Evolutionary conservation across 2,888 invertebrate genomes (phyloP), one percentile per base, ranked within the genome.

Genomic region (Hermodice carunculata): DNA sequence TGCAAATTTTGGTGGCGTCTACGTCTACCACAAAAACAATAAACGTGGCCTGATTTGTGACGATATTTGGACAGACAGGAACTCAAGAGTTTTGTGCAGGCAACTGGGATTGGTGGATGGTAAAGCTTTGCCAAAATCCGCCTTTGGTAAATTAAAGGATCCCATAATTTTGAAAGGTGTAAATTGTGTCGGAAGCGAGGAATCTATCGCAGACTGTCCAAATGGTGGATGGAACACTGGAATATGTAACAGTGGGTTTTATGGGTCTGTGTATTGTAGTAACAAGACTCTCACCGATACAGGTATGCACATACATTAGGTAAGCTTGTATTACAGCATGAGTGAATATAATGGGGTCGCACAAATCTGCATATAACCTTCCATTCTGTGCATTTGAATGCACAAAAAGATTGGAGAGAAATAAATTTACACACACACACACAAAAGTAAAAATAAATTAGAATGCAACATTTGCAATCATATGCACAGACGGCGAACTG

Each of bases 231-330:
- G n/a, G 22, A n/a, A 44, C 1, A 54, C 51, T 32, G 19, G 6
- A 29, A 52, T 24, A 17, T 60, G 60, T 22, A 11, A 17, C 31
- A 40, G 28, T 31, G 51, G 14, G 43, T 43, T 14, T 19, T 60
- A 60, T 17, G 60, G 42, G 22, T 46, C 46, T 2, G 60, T 52
- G 24, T 60, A 60, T 43, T 60, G 60, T 43, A 44, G 44, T 32
- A 51, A 51, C 19, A 42, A 42, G 32, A 60, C 52, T 17, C 51
- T 60, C 5, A 24, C 11, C 5, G 37, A 31, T 8, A 32, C 8
- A 2, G 37, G 59, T 59, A 31, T 46, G 58, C 32, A 28, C 2
- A n/a, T 34, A 14, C 40, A 37, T 37, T n/a, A 14, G 11, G 11
- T n/a, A n/a, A n/a, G n/a, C n/a, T n/a, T n/a, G n/a, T n/a, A n/a